Evolutionary conservation across 2,113 vertebrate species (phyloP).

Genomic region (Labeo catla): DNA sequence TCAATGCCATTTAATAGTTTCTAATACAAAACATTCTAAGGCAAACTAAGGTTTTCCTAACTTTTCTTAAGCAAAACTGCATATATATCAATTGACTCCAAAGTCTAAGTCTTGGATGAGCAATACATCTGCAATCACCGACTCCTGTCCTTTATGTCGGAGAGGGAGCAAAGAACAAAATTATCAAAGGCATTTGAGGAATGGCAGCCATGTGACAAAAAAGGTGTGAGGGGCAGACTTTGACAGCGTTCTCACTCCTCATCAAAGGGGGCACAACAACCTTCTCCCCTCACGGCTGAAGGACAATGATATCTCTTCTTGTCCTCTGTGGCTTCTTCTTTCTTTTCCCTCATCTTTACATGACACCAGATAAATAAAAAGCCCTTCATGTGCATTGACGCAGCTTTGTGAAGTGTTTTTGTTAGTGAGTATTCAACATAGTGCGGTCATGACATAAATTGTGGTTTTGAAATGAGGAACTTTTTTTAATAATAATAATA

Average conservation of each 20-base stretch:
- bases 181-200: slow-evolving; percentile 25
- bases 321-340: slow-evolving; percentile 3
- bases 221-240: slow-evolving; percentile 27
- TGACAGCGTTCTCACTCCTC: slow-evolving; percentile 30
- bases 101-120: slow-evolving; percentile 27
- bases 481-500: neutral
- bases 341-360: slow-evolving; percentile 13
- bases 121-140: slow-evolving; percentile 38
- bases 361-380: neutral
- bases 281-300: slow-evolving; percentile 22
- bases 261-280: slow-evolving; percentile 35
- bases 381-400: slow-evolving; percentile 12
- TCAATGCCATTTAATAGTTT: neutral
- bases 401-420: neutral
- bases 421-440: neutral
- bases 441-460: neutral
- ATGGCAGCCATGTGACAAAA: slow-evolving; percentile 21
- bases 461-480: neutral
- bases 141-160: slow-evolving; percentile 26
- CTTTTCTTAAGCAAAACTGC: neutral
- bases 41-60: neutral
- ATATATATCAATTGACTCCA: slow-evolving; percentile 3
- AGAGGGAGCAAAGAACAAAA: slow-evolving; percentile 14
- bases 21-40: neutral
- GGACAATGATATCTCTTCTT: slow-evolving; percentile 30